Conservation (phyloP, 2,797 vertebrate species). For the Myotis daubentonii region DNA sequence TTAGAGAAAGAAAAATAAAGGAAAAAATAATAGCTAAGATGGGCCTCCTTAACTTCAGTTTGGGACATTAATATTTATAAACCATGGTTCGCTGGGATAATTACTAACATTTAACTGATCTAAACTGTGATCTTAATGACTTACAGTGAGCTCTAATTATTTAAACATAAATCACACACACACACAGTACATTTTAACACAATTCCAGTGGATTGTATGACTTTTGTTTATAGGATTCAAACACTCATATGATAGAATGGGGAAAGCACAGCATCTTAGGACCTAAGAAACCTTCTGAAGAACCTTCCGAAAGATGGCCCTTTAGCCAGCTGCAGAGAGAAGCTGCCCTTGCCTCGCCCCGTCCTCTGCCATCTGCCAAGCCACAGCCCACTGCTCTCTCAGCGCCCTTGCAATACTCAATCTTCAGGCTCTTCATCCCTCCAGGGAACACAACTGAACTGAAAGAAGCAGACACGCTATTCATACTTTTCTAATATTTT, state of each 20-base stretch:
- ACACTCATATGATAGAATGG: neutral
- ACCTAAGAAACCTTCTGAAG: neutral
- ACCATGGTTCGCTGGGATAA: neutral
- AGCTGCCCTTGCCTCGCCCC: accelerated
- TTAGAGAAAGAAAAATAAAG: conserved; percentile 31
- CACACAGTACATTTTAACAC: neutral
- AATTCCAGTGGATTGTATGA: neutral
- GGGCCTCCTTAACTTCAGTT: neutral
- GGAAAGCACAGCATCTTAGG: neutral
- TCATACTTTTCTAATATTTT: conserved; percentile 36
- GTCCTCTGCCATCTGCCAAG: too few species aligned
- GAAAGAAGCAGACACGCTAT: conserved; percentile 17
- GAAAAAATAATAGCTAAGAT: neutral
- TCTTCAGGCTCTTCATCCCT: neutral
- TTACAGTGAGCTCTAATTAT: conserved; percentile 18
- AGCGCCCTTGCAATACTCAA: neutral
- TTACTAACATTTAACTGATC: neutral
- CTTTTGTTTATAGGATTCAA: neutral
- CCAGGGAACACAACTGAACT: neutral
- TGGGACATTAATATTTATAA: conserved; percentile 29
- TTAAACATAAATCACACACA: neutral
- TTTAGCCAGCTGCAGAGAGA: neutral
- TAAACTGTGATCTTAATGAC: neutral
- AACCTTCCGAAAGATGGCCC: neutral
- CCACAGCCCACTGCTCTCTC: neutral